phyloP scores from a whole-genome alignment of 1,140 invertebrate species.

The Galleria mellonella region DNA sequence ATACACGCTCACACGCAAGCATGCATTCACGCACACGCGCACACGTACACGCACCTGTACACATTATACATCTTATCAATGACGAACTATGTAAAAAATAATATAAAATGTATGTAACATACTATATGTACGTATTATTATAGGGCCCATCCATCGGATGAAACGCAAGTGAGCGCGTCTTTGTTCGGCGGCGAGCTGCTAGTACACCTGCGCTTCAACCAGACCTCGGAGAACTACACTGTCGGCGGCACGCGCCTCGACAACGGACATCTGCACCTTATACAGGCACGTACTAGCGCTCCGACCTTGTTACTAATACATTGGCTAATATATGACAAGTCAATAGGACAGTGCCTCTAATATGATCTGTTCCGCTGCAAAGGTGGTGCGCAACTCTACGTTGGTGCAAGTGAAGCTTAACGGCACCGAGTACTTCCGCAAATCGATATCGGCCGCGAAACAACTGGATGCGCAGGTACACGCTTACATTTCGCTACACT shows the following conservation, averaged over 20 bases:
- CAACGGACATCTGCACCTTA: conserved; percentile 90
- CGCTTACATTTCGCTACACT: too few species aligned
- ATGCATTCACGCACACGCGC: too few species aligned
- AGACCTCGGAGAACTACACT: conserved; percentile 85
- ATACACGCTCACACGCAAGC: too few species aligned
- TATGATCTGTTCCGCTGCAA: conserved; percentile 18
- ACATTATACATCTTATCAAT: too few species aligned
- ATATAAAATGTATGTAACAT: too few species aligned
- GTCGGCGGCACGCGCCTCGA: conserved; percentile 88
- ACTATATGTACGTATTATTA: too few species aligned
- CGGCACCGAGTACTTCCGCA: conserved; percentile 90
- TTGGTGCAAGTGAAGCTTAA: conserved; percentile 90
- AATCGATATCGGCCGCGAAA: conserved; percentile 85
- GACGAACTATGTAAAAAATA: too few species aligned
- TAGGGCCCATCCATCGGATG: conserved; percentile 53
- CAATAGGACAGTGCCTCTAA: background rate
- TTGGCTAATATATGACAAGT: too few species aligned
- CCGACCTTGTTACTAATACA: too few species aligned
- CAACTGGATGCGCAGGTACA: conserved; percentile 83
- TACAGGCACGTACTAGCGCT: conserved; percentile 75
- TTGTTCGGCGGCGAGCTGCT: conserved; percentile 85
- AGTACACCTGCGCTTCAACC: conserved; percentile 86
- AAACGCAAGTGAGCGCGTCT: conserved; percentile 85
- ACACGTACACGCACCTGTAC: too few species aligned
- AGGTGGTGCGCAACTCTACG: conserved; percentile 85